phyloP scores from a whole-genome alignment of 2,797 vertebrate species.

The Chanos chanos region DNA sequence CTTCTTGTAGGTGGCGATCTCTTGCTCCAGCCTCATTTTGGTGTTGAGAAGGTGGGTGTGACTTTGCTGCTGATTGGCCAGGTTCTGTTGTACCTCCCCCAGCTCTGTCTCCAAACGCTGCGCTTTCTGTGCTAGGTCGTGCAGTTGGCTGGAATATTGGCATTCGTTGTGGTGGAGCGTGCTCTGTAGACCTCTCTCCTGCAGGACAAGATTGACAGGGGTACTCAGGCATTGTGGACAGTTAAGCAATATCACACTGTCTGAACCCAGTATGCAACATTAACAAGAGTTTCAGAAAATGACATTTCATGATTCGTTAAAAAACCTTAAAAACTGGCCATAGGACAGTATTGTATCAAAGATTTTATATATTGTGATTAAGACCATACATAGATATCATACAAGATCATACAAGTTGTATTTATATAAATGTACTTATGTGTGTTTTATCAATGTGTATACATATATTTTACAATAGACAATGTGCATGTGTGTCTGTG shows the following conservation, averaged over 20 bases:
- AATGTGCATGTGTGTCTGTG: background rate
- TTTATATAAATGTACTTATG: too few relatives aligned
- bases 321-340: too few relatives aligned
- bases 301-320: too few relatives aligned
- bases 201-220: slow-evolving; percentile 1
- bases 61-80: slow-evolving; percentile 84
- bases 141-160: slow-evolving; percentile 83
- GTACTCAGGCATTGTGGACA: background rate
- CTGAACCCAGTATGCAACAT: too few relatives aligned
- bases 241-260: too few relatives aligned
- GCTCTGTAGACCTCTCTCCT: slow-evolving; percentile 89
- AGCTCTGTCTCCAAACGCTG: slow-evolving; percentile 82
- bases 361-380: too few relatives aligned
- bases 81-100: slow-evolving; percentile 77
- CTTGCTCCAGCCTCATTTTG: slow-evolving; percentile 90
- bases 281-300: too few relatives aligned
- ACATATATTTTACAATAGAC: background rate
- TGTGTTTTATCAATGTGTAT: too few relatives aligned
- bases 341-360: too few relatives aligned
- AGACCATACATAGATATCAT: too few relatives aligned
- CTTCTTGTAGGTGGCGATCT: slow-evolving; percentile 87
- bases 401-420: too few relatives aligned
- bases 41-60: slow-evolving; percentile 89
- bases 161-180: slow-evolving; percentile 80
- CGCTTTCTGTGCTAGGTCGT: slow-evolving; percentile 81